These are phyloP conservation scores for Pituophis catenifer DNA, from an alignment of 2,113 vertebrate genomes.

Conservation along the genomic window DNA sequence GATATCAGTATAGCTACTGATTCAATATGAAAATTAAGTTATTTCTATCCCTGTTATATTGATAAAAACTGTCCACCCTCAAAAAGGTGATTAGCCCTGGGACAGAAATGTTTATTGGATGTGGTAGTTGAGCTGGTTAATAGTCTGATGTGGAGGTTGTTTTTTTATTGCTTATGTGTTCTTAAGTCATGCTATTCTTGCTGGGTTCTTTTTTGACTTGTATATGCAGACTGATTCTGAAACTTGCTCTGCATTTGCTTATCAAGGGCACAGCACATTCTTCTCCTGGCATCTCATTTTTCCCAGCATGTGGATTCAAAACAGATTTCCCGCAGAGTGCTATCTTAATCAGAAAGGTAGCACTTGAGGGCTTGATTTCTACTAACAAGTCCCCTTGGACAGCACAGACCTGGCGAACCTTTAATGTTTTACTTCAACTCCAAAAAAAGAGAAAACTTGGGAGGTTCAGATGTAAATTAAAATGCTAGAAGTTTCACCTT, in stretches of 20 bases:
- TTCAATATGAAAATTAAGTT: background rate
- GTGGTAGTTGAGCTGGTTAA: background rate
- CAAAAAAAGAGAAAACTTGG: slow-evolving; percentile 22
- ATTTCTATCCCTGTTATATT: background rate
- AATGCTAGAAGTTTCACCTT: slow-evolving; percentile 23
- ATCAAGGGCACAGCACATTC: slow-evolving; percentile 41
- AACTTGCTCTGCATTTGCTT: slow-evolving; percentile 32
- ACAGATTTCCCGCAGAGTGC: slow-evolving; percentile 22
- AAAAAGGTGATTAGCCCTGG: background rate
- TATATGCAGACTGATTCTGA: slow-evolving; percentile 27
- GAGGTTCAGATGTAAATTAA: slow-evolving; percentile 6
- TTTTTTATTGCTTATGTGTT: slow-evolving; percentile 13
- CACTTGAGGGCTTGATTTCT: slow-evolving; percentile 10
- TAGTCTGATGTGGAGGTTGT: slow-evolving; percentile 25
- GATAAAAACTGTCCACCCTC: background rate
- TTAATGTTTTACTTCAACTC: slow-evolving; percentile 37
- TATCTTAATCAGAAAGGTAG: slow-evolving; percentile 51
- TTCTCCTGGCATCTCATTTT: slow-evolving; percentile 32
- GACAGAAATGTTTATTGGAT: background rate
- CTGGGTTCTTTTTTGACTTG: background rate
- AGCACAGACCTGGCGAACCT: slow-evolving; percentile 14
- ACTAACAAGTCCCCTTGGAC: slow-evolving; percentile 13
- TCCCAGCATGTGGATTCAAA: slow-evolving; percentile 38
- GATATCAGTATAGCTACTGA: background rate
- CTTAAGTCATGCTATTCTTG: background rate